These are phyloP conservation scores for Brenthis ino DNA, from an alignment of 2,888 invertebrate genomes.

Conservation along the genomic window DNA sequence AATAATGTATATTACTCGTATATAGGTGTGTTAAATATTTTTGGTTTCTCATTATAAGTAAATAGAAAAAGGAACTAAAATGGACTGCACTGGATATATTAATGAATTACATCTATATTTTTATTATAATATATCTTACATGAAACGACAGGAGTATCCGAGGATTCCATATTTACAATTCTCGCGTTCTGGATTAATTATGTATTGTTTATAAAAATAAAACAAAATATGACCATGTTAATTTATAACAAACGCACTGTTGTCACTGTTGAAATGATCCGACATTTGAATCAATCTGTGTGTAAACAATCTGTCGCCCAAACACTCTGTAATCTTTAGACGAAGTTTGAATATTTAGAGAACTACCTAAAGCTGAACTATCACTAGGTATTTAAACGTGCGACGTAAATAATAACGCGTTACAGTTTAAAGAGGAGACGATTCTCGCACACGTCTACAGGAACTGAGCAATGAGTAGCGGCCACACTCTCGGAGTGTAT, in stretches of 20 bases:
- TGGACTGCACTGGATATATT: too few species aligned
- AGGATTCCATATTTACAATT: slow-evolving; percentile 33
- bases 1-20: too few species aligned
- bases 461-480: slow-evolving; percentile 59
- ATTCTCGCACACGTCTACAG: slow-evolving; percentile 57
- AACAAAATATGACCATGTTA: slow-evolving; percentile 26
- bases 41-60: too few species aligned
- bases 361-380: slow-evolving; percentile 36
- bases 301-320: slow-evolving; percentile 51
- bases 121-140: slow-evolving; percentile 30
- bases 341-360: slow-evolving; percentile 46
- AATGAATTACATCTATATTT: too few species aligned
- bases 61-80: too few species aligned
- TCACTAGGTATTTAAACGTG: slow-evolving; percentile 58
- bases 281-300: slow-evolving; percentile 37
- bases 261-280: slow-evolving; percentile 18
- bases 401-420: slow-evolving; percentile 54
- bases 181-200: slow-evolving; percentile 11
- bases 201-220: slow-evolving; percentile 19
- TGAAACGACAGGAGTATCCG: slow-evolving; percentile 29
- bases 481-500: slow-evolving; percentile 41
- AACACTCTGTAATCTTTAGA: slow-evolving; percentile 54
- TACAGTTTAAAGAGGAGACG: slow-evolving; percentile 52
- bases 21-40: too few species aligned
- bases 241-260: slow-evolving; percentile 27